Base-by-base conservation (phyloP, 2,113 vertebrate species). In the Panurus biarmicus region DNA sequence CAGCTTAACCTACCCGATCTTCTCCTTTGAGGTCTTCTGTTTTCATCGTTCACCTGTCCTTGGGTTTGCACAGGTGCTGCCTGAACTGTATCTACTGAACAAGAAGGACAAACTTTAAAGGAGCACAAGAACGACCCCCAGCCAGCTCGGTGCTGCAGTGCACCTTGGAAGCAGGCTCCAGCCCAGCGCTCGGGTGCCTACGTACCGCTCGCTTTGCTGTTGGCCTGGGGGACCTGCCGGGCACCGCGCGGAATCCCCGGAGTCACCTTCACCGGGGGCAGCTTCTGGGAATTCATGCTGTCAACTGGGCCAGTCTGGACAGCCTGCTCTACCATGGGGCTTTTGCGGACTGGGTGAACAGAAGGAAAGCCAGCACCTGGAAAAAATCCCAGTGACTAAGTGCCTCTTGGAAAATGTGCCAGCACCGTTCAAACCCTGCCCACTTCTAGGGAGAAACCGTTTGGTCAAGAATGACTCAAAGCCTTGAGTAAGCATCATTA, bases 321-420 rank as follows among this genome's bases (percentile, higher is more conserved):
- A 45, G 98, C 99, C 94, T 99, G 99, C 89, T 99, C 99, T 18
- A 99, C 99, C 99, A 98, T 99, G 31, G 98, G 98, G 83, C 98
- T 98, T 83, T 98, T 98, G 95, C 98, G 97, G 24, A 98, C 95
- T 4, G 98, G 98, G 87, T 96, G 96, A 23, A 98, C 93, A 20
- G 98, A 98, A 20, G 98, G 97, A 90, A 98, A 97, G 26, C 97
- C 94, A 92, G 98, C 89, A 85, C 98, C 98, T 98, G 97, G 91
- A 94, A 97, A 60, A 90, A 85, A 91, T 40, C 56, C 93, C 86
- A 86, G 2, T 58, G 72, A 85, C 16, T 76, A 24, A 94, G 79
- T 11, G 36, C 28, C 57, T 56, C 51, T 60, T 1, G 6, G 51
- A 54, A 72, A 65, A 25, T 0, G 4, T 0, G 14, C 50, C 61